A percentile compares a stretch with the other conserved stretches of the same genome.
Conservation (phyloP, 2,113 vertebrate species). For the Myocastor coypus region DNA sequence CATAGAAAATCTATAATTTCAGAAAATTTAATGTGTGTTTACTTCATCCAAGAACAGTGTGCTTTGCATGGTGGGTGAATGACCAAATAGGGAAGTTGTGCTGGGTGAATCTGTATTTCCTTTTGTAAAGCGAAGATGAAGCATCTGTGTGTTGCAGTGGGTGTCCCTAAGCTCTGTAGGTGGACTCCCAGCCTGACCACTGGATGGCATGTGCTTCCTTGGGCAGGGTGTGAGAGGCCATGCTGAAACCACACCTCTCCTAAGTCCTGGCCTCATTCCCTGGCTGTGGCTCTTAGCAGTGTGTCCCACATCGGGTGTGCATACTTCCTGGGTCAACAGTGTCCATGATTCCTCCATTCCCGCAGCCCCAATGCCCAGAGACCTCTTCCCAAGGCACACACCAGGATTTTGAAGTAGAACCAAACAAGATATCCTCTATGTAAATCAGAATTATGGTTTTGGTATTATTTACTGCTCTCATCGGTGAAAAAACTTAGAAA, state of each 20-base stretch:
- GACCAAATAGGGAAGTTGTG: neutral
- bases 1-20: slow-evolving; percentile 1
- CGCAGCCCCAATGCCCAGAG: neutral
- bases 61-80: neutral
- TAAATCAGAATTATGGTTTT: neutral
- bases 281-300: neutral
- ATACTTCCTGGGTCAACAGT: rapidly evolving
- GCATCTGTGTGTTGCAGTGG: neutral
- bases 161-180: neutral
- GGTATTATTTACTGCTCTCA: neutral
- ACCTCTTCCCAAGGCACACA: neutral
- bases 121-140: neutral
- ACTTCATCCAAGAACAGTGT: neutral
- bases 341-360: neutral
- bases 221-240: neutral
- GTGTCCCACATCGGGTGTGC: neutral
- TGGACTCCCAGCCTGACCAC: neutral
- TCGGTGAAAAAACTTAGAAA: neutral
- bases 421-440: neutral
- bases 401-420: slow-evolving; percentile 1
- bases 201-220: neutral
- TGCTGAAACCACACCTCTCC: neutral
- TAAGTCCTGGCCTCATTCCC: neutral
- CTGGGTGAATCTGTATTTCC: neutral
- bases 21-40: neutral